phyloP scores from a whole-genome alignment of 2,888 invertebrate species.

The Melanchra persicariae region DNA sequence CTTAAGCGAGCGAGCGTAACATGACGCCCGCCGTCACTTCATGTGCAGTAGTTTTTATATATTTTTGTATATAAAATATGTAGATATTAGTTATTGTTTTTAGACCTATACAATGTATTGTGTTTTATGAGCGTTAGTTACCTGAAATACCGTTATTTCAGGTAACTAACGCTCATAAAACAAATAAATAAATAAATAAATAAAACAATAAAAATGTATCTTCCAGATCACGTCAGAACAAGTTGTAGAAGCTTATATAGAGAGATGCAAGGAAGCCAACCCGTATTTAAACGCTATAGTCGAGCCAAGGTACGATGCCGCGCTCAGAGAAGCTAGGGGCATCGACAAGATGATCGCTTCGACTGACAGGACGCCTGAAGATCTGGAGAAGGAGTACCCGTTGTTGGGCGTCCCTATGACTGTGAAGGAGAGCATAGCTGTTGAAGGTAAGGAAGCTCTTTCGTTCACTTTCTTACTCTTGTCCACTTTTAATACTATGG shows the following conservation, averaged over 20 bases:
- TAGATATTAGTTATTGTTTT: too few relatives aligned
- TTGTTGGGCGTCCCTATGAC: constrained; percentile 96
- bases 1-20: too few relatives aligned
- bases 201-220: constrained; percentile 6
- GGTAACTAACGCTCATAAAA: too few relatives aligned
- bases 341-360: constrained; percentile 93
- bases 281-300: constrained; percentile 95
- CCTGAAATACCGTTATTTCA: too few relatives aligned
- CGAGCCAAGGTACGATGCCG: constrained; percentile 94
- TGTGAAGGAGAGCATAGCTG: constrained; percentile 95
- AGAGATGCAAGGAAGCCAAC: constrained; percentile 94
- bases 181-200: too few relatives aligned
- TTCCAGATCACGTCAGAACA: constrained; percentile 93
- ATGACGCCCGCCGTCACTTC: too few relatives aligned
- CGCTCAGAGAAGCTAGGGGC: constrained; percentile 93
- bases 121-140: too few relatives aligned
- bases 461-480: too few relatives aligned
- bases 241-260: constrained; percentile 93
- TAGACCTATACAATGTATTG: too few relatives aligned
- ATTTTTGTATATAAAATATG: too few relatives aligned
- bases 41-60: too few relatives aligned
- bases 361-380: constrained; percentile 89
- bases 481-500: too few relatives aligned
- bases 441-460: constrained; percentile 91
- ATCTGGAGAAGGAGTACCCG: constrained; percentile 93